Conservation (phyloP, 2,888 invertebrate genomes). For the Arctia plantaginis region DNA sequence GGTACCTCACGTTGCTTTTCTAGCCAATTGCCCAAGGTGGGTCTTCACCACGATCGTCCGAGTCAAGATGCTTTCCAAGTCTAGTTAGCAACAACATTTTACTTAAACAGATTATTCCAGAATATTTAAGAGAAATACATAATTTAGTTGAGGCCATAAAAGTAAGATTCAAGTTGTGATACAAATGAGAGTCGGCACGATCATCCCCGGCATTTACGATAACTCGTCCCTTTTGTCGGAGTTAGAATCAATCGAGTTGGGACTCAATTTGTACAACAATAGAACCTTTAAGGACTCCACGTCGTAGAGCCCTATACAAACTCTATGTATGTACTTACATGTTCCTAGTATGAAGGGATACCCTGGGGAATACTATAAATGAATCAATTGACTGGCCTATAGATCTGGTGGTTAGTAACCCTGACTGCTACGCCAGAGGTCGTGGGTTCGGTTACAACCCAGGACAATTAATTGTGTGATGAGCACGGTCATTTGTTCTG, state of each 20-base stretch:
- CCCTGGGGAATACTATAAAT: not conserved
- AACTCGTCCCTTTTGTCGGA: conserved; percentile 9
- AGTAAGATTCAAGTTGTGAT: not conserved
- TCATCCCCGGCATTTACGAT: not conserved
- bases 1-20: not conserved
- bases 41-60: not conserved
- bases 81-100: not conserved
- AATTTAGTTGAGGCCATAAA: not conserved
- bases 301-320: not conserved
- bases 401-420: no score
- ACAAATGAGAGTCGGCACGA: conserved; percentile 12
- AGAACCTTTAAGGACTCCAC: not conserved
- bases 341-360: not conserved
- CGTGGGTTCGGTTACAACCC: no score
- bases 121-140: not conserved
- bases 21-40: not conserved
- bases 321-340: not conserved
- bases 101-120: not conserved
- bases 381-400: no score
- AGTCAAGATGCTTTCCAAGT: not conserved
- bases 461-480: no score
- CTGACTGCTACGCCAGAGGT: no score
- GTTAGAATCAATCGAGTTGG: conserved; percentile 12
- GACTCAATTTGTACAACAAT: conserved; percentile 18
- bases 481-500: no score